Percentiles rank a stretch among this genome's conserved stretches.
Conservation (phyloP, 2,888 invertebrate species). For the Ichneumoninae sp. region DNA sequence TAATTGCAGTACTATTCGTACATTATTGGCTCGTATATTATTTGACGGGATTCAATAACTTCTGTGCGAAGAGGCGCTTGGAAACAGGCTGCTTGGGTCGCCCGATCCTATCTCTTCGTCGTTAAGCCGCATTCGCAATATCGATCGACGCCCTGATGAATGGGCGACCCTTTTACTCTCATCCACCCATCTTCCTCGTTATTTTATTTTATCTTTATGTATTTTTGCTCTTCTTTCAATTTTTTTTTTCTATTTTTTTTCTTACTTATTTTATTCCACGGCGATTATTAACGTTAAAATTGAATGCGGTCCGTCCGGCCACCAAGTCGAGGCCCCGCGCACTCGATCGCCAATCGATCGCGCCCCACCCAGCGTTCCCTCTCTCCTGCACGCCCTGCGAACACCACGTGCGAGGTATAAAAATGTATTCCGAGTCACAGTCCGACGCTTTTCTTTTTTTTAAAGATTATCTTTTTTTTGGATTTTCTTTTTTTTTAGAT, state of each 20-base stretch:
- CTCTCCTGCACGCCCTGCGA: neutral
- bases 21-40: constrained; percentile 82
- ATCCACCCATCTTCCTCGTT: constrained; percentile 40
- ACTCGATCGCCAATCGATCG: constrained; percentile 30
- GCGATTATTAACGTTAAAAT: constrained; percentile 80
- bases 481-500: neutral
- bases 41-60: constrained; percentile 82
- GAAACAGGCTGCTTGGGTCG: constrained; percentile 45
- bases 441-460: neutral
- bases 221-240: constrained; percentile 42
- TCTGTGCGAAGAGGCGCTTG: constrained; percentile 56
- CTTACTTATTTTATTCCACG: constrained; percentile 71
- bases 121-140: constrained; percentile 80
- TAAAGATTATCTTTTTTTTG: too few species aligned
- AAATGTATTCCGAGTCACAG: constrained; percentile 25
- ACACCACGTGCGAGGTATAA: constrained; percentile 10
- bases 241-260: constrained; percentile 16
- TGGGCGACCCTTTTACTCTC: constrained; percentile 69
- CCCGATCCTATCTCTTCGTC: constrained; percentile 72
- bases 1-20: constrained; percentile 81
- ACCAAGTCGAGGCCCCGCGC: constrained; percentile 29
- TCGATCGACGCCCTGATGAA: constrained; percentile 79
- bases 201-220: constrained; percentile 60
- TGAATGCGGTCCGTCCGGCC: constrained; percentile 73
- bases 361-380: neutral